Evolutionary conservation across 2,888 invertebrate species (phyloP), one percentile per base, ranked within the genome.

Genomic region (Hyalella azteca): DNA sequence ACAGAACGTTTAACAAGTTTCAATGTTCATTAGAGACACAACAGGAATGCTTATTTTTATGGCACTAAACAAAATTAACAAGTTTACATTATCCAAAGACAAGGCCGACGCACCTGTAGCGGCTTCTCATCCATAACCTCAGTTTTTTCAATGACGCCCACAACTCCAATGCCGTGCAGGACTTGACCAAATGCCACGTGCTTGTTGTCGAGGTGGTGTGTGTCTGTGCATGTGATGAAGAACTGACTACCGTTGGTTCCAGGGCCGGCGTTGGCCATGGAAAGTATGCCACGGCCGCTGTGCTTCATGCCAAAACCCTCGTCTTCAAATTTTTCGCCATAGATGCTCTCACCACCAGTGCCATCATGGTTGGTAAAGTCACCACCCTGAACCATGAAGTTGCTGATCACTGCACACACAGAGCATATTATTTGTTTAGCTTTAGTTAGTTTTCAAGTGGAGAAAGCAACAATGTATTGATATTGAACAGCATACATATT

Each of bases 301-400:
- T 85, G 85, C 40, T 82, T 84, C 66, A 80, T 78, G 2, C 80
- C 78, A 13, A 85, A 84, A 77, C 84, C 84, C 22, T 85, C 85
- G 59, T 85, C 85, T 13, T 78, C 77, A 22, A 85, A 85, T 40
- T 82, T 83, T 1, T 77, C 79, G 1, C 84, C 85, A 73, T 84
- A 85, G 3, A 85, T 84, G 32, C 84, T 84, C 39, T 85, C 82
- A 0, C 85, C 85, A 13, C 85, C 85, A 0, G 83, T 85, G 13
- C 85, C 85, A 49, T 85, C 77, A 39, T 82, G 77, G 66, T 85
- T 81, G 11, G 81, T 82, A 48, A 85, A 84, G 73, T 85, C 85
- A 9, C 85, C 85, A 32, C 85, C 85, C 29, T 85, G 85, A 2
- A 81, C 66, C 85, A 85, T 83, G 77, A 85, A 82, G 45, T 82